These are phyloP conservation scores for Drosophila siamana DNA, from an alignment of 2,888 invertebrate genomes.

Conservation along the genomic window DNA sequence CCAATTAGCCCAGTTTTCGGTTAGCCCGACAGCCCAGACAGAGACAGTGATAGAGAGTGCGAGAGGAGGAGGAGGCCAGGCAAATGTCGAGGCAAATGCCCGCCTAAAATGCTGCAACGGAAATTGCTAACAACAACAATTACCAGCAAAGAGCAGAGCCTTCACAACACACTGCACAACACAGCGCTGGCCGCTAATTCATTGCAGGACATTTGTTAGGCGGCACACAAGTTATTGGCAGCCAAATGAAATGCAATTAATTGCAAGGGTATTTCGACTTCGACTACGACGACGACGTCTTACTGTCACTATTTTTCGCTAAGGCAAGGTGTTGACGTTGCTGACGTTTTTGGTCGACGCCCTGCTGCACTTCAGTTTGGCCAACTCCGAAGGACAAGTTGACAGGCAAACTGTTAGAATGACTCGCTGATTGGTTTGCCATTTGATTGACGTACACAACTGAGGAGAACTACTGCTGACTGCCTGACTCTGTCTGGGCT, in stretches of 20 bases:
- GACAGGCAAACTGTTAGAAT: conserved; percentile 70
- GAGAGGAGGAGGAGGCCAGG: not conserved
- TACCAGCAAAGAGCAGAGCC: too few species aligned
- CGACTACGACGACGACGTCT: not conserved
- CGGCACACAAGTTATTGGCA: conserved; percentile 6
- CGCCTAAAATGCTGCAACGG: conserved; percentile 67
- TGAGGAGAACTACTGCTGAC: not conserved
- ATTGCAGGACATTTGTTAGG: conserved; percentile 17
- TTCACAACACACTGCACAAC: conserved; percentile 31
- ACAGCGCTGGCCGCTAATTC: conserved; percentile 13
- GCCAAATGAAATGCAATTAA: conserved; percentile 10
- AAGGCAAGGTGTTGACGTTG: conserved; percentile 55
- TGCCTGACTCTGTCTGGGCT: conserved; percentile 18
- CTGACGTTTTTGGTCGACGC: conserved; percentile 41
- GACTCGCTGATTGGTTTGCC: conserved; percentile 67
- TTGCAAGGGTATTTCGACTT: conserved; percentile 28
- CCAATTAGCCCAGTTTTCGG: conserved; percentile 77
- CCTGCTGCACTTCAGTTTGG: conserved; percentile 33
- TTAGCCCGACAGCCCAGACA: conserved; percentile 3
- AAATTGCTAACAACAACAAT: conserved; percentile 78
- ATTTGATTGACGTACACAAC: conserved; percentile 44
- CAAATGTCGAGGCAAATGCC: not conserved
- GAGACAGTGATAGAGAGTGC: not conserved
- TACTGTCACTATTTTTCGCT: too few species aligned
- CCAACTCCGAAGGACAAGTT: conserved; percentile 51